A percentile compares a stretch with the other conserved stretches of the same genome.
These are phyloP conservation scores for Plecturocebus donacophilus DNA, from an alignment of 2,113 vertebrate genomes.

Conservation along the genomic window DNA sequence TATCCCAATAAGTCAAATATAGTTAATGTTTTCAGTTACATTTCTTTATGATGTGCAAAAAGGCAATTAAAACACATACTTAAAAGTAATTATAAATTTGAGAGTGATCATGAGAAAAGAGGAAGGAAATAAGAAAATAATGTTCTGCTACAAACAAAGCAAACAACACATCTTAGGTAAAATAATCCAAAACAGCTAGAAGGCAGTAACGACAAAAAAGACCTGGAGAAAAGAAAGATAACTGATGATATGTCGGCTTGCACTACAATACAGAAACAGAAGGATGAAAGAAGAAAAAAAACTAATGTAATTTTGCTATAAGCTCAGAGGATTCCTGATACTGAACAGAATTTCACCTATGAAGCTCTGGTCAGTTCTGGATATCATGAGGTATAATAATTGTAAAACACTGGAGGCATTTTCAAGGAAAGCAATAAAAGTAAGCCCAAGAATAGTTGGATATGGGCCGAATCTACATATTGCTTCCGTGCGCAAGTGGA, in stretches of 20 bases:
- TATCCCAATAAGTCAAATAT: not conserved
- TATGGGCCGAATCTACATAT: conserved; percentile 5
- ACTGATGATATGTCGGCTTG: conserved; percentile 30
- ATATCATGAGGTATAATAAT: conserved; percentile 40
- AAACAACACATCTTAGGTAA: conserved; percentile 55
- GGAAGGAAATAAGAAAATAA: not conserved
- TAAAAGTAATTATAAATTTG: conserved; percentile 11
- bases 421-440: conserved; percentile 62
- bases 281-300: not conserved
- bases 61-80: not conserved
- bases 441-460: conserved; percentile 11
- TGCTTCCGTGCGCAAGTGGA: not conserved
- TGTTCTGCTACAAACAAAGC: not conserved
- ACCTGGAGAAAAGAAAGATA: not conserved
- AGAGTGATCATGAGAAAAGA: not conserved
- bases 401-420: conserved; percentile 65
- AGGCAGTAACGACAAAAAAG: conserved; percentile 40
- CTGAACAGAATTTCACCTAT: conserved; percentile 52
- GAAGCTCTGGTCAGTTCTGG: conserved; percentile 62
- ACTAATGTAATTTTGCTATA: conserved; percentile 64
- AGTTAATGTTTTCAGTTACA: not conserved
- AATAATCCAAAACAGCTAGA: conserved; percentile 60
- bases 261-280: not conserved
- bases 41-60: not conserved
- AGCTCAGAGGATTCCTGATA: conserved; percentile 59